Evolutionary conservation across 2,797 vertebrate genomes (phyloP), one percentile per base, ranked within the genome.

Genomic region (Halcyon chelicuti): DNA sequence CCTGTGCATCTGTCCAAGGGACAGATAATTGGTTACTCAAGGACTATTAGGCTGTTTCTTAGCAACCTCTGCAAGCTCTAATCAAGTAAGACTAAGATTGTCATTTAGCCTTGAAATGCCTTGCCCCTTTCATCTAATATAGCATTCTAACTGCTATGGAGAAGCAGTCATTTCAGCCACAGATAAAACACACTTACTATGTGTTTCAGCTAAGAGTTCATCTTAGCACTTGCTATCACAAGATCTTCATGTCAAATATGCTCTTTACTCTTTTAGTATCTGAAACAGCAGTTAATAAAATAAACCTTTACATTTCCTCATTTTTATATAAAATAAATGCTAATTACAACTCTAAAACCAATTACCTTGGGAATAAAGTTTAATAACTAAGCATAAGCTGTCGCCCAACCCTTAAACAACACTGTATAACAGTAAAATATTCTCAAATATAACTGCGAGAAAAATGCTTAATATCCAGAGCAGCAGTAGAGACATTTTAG

Each of bases 1-100:
- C 95, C 97, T 95, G 93, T 97, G 94, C 83, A 90, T 97, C 96
- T 97, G 94, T 97, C 95, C 96, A 97, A 95, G 86, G 68, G 97
- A 80, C 93, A 97, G 95, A 97, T 98, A 98, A 99, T 99, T 98
- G 98, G 98, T 98, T 99, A 99, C 98, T 98, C 98, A 98, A 98
- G 98, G 98, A 97, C 98, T 98, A 98, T 98, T 98, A 97, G 96
- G 95, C 91, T 66, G 98, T 99, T 98, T 97, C 99, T 98, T 98
- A 99, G 99, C 98, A 99, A 99, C 98, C 94, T 96, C 97, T 91
- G 96, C 98, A 98, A 98, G 98, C 98, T 96, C 95, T 96, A 98
- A 98, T 98, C 98, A 98, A 98, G 98, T 98, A 98, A 98, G 98
- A 97, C 97, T 95, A 98, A 98, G 96, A 97, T 93, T 97, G 95